phyloP scores from a whole-genome alignment of 1,140 invertebrate species.

The Listronotus bonariensis region DNA sequence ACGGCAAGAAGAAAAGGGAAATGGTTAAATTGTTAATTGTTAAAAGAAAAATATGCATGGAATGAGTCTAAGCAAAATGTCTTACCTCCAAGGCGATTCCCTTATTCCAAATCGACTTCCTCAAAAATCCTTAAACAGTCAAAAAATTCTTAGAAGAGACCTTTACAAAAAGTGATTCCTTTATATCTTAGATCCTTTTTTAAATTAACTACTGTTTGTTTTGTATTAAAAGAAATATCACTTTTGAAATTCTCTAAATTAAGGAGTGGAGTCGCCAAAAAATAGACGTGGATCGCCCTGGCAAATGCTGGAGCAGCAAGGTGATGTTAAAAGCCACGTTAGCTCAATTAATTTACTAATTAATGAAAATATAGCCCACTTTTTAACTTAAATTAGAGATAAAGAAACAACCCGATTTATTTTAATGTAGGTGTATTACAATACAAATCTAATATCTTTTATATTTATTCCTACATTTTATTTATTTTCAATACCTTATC shows the following conservation, averaged over 20 bases:
- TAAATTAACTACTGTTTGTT: no score
- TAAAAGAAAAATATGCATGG: no score
- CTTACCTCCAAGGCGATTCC: conserved; percentile 52
- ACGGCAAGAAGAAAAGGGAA: no score
- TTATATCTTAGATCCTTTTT: no score
- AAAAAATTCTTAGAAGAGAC: conserved; percentile 16
- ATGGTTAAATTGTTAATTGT: no score
- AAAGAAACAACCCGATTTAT: no score
- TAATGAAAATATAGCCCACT: conserved; percentile 8
- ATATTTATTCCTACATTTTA: no score
- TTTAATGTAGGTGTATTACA: no score
- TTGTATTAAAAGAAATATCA: no score
- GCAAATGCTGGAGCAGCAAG: conserved; percentile 55
- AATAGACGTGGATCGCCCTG: conserved; percentile 52
- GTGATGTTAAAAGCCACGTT: conserved; percentile 44
- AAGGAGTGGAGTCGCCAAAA: conserved; percentile 41
- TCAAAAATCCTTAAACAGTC: no score
- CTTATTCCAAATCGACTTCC: conserved; percentile 34
- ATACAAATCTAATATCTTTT: no score
- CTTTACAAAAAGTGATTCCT: not conserved
- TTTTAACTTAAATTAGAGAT: not conserved
- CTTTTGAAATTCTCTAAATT: not conserved
- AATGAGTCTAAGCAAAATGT: conserved; percentile 8
- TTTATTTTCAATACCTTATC: no score
- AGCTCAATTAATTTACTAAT: conserved; percentile 5